A percentile compares a stretch with the other conserved stretches of the same genome.
phyloP scores from a whole-genome alignment of 2,888 invertebrate species.

The Steinernema scapterisci region DNA sequence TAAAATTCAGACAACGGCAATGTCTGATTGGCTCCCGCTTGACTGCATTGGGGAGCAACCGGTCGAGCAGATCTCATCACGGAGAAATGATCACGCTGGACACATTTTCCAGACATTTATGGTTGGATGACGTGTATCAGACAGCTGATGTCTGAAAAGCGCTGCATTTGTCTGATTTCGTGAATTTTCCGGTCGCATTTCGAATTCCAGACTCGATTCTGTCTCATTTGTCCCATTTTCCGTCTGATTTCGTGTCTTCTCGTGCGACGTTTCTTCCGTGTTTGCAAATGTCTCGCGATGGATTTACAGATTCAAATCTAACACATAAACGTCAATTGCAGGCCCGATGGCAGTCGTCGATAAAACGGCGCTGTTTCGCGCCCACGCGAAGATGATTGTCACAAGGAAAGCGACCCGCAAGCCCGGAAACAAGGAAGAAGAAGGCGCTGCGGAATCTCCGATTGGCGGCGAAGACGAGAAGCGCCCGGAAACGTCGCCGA shows the following conservation, averaged over 20 bases:
- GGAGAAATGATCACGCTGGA: no score
- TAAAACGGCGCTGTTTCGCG: constrained; percentile 50
- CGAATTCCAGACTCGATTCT: no score
- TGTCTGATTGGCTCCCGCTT: no score
- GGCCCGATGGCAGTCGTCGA: constrained; percentile 39
- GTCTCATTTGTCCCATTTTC: no score
- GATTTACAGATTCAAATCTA: neutral
- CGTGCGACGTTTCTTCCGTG: no score
- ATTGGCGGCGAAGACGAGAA: neutral
- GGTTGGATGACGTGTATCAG: no score
- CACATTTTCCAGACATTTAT: no score
- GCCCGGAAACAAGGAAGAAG: no score
- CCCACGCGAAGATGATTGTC: constrained; percentile 44
- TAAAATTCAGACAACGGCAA: no score
- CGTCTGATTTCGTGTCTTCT: no score
- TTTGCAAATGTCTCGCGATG: neutral
- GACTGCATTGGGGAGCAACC: no score
- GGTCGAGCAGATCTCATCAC: no score
- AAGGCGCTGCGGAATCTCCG: neutral
- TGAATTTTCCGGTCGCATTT: neutral
- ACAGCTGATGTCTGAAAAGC: neutral
- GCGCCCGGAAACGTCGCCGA: constrained; percentile 37
- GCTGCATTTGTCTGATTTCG: neutral
- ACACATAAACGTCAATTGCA: neutral
- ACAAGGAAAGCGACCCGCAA: neutral